These are phyloP conservation scores for Anticlea derivata DNA, from an alignment of 2,888 invertebrate species.

Conservation along the genomic window DNA sequence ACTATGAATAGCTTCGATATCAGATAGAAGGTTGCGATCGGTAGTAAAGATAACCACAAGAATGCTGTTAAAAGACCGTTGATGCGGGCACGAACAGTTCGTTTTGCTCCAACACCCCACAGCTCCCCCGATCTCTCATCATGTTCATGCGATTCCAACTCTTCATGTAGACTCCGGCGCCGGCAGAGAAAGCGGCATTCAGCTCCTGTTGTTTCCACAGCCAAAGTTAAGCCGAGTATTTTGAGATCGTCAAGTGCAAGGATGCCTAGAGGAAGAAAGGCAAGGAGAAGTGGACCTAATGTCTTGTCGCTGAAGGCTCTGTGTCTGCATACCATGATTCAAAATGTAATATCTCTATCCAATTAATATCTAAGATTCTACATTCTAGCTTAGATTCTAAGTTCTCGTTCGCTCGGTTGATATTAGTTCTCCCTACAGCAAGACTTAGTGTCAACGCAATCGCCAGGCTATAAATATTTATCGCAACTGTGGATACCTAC, in stretches of 20 bases:
- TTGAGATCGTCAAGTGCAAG: conserved; percentile 36
- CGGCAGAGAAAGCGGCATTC: conserved; percentile 45
- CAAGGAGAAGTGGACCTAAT: conserved; percentile 62
- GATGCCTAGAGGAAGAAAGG: conserved; percentile 39
- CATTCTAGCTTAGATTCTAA: no score
- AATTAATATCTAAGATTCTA: neutral
- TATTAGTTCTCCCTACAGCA: conserved; percentile 1
- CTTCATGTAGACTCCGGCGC: conserved; percentile 38
- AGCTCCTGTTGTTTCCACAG: conserved; percentile 21
- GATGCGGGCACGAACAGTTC: conserved; percentile 56
- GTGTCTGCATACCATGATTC: conserved; percentile 82
- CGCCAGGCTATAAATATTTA: conserved; percentile 33
- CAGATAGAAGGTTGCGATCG: conserved; percentile 27
- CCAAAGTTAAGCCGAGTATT: conserved; percentile 30
- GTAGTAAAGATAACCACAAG: conserved; percentile 23
- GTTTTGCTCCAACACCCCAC: conserved; percentile 67
- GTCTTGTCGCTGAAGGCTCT: conserved; percentile 77
- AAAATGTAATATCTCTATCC: conserved; percentile 66
- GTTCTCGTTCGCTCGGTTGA: neutral
- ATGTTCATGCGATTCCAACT: conserved; percentile 35
- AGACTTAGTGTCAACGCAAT: conserved; percentile 25
- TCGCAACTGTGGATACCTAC: conserved; percentile 35
- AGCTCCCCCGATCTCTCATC: conserved; percentile 48
- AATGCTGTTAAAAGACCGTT: conserved; percentile 26
- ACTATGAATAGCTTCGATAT: conserved; percentile 25